Conservation (phyloP, 2,797 vertebrate species). For the Carduelis carduelis region DNA sequence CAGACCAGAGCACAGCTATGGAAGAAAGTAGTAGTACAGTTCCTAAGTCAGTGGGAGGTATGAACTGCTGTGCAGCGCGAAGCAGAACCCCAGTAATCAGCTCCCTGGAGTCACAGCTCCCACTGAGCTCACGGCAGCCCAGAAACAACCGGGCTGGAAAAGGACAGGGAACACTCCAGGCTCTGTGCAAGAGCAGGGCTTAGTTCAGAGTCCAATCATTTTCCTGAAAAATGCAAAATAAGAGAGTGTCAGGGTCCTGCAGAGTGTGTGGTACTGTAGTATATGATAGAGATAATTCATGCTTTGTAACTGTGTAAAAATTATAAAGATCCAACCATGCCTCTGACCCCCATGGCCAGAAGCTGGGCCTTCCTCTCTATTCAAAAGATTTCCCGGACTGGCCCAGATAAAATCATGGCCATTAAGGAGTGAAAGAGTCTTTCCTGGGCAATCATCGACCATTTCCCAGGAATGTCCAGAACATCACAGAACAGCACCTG, state of each 20-base stretch:
- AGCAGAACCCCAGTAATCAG: not conserved
- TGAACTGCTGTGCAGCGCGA: not conserved
- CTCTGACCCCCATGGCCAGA: too few species aligned
- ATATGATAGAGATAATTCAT: too few species aligned
- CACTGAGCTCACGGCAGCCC: not conserved
- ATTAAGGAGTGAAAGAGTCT: too few species aligned
- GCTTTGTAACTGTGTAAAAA: too few species aligned
- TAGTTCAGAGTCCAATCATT: not conserved
- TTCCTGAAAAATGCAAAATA: not conserved
- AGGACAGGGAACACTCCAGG: not conserved
- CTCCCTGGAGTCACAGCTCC: not conserved
- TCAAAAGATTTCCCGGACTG: too few species aligned
- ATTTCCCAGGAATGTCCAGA: too few species aligned
- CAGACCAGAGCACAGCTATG: not conserved
- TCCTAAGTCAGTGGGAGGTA: not conserved
- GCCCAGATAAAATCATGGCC: too few species aligned
- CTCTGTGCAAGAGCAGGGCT: not conserved
- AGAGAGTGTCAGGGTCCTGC: fast-evolving
- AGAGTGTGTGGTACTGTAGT: fast-evolving
- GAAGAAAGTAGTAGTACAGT: not conserved
- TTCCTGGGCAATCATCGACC: too few species aligned
- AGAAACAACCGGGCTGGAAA: not conserved
- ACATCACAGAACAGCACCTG: too few species aligned
- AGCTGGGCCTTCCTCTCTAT: too few species aligned
- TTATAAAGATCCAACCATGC: too few species aligned